Evolutionary conservation across 2,888 invertebrate species (phyloP), one percentile per base, ranked within the genome.

Genomic region (Taenaris catops): DNA sequence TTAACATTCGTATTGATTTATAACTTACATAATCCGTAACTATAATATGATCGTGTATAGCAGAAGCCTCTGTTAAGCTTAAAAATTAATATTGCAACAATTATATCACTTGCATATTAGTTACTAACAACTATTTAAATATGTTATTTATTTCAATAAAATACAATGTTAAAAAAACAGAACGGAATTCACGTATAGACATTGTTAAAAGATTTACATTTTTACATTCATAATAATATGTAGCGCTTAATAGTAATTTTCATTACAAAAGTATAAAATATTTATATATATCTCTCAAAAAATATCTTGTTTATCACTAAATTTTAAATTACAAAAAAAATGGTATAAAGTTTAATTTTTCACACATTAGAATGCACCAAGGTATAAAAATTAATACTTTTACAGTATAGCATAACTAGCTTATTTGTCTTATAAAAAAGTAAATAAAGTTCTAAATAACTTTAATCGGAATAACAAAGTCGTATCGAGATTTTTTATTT

Each of bases 71-170:
- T 49, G 53, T 48, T 51, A 58, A 67, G 62, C 70, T 75, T 84
- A 79, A 48, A 4, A 51, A 53, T 80, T 84, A 86, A 68, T 86
- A 86, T 86, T 86, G 86, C 86, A 84, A 83, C 81, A 70, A 63
- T 63, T 61, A 55, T 83, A 84, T 86, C 86, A 86, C 86, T 75
- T 74, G 78, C 74, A 73, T 63, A 60, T 55, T 56, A 51, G 58
- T 65, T 61, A 33, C 19, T 27, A 29, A 25, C 16, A 17, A 24
- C n/a, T n/a, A n/a, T n/a, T n/a, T n/a, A n/a, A n/a, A n/a, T n/a
- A n/a, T n/a, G n/a, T n/a, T n/a, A n/a, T n/a, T n/a, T n/a, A n/a
- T n/a, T n/a, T n/a, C n/a, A n/a, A n/a, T n/a, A n/a, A n/a, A n/a
- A n/a, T n/a, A n/a, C n/a, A n/a, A n/a, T n/a, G n/a, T n/a, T n/a